Evolutionary conservation across 2,888 invertebrate genomes (phyloP).

Genomic region (Chrysolina haemoptera): DNA sequence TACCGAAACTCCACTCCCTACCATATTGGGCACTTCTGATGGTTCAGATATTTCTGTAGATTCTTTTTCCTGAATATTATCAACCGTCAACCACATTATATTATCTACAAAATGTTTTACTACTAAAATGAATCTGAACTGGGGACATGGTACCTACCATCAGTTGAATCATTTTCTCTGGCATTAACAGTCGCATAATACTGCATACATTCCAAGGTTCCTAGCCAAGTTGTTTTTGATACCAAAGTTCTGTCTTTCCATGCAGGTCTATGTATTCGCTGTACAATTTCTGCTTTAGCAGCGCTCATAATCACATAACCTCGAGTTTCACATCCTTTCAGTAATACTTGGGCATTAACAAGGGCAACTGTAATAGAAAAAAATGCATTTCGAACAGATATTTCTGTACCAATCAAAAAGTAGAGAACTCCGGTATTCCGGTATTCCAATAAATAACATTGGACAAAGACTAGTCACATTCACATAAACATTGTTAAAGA

Average conservation of each 20-base stretch:
- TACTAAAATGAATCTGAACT: background rate
- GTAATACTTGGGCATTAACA: conserved; percentile 92
- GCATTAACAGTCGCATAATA: conserved; percentile 98
- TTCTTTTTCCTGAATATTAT: conserved; percentile 91
- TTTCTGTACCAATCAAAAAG: no score
- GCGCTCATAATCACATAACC: conserved; percentile 98
- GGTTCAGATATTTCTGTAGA: conserved; percentile 84
- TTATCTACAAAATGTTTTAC: conserved; percentile 76
- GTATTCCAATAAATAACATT: no score
- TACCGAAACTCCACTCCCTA: conserved; percentile 95
- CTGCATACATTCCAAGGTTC: conserved; percentile 97
- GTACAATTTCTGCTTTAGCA: conserved; percentile 94
- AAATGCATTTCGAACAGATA: no score
- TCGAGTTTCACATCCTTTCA: conserved; percentile 96
- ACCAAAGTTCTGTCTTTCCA: conserved; percentile 90
- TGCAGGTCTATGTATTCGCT: conserved; percentile 86
- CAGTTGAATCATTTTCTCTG: conserved; percentile 76
- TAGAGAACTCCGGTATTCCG: no score
- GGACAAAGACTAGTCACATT: background rate
- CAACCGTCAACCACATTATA: conserved; percentile 96
- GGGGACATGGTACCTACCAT: conserved; percentile 54
- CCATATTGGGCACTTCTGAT: conserved; percentile 85
- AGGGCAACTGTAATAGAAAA: conserved; percentile 79
- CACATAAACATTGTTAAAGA: no score
- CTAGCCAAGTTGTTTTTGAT: conserved; percentile 97